Conservation (phyloP, 2,113 vertebrate genomes). For the Cichladusa arquata region DNA sequence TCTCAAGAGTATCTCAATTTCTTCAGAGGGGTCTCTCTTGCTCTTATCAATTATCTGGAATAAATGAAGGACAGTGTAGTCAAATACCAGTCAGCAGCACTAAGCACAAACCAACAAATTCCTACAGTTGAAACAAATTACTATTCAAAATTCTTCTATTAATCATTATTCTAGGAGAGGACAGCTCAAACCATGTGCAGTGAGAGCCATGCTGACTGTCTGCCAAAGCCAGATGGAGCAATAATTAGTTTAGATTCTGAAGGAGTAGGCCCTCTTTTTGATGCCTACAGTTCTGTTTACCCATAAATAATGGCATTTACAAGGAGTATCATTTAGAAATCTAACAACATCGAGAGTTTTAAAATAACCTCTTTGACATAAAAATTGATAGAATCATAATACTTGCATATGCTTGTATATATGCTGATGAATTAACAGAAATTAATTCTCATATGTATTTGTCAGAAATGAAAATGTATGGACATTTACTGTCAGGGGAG, state of each 20-base stretch:
- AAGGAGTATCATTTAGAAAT: not conserved
- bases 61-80: not conserved
- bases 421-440: not conserved
- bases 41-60: conserved; percentile 89
- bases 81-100: not conserved
- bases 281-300: not conserved
- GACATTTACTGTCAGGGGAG: not conserved
- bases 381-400: not conserved
- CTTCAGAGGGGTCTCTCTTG: conserved; percentile 90
- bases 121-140: not conserved
- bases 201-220: not conserved
- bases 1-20: conserved; percentile 92
- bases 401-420: not conserved
- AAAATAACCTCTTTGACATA: not conserved
- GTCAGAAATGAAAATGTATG: not conserved
- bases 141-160: not conserved
- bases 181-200: not conserved
- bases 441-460: not conserved
- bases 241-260: not conserved
- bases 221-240: not conserved
- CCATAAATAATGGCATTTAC: not conserved
- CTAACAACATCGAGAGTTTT: not conserved
- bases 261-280: not conserved
- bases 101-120: not conserved
- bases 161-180: not conserved